Evolutionary conservation across 30 jellyfish, hydroid and myxozoan species (phyloP), one percentile per base, ranked within the genome.

Genomic region (Cassiopea andromeda): DNA sequence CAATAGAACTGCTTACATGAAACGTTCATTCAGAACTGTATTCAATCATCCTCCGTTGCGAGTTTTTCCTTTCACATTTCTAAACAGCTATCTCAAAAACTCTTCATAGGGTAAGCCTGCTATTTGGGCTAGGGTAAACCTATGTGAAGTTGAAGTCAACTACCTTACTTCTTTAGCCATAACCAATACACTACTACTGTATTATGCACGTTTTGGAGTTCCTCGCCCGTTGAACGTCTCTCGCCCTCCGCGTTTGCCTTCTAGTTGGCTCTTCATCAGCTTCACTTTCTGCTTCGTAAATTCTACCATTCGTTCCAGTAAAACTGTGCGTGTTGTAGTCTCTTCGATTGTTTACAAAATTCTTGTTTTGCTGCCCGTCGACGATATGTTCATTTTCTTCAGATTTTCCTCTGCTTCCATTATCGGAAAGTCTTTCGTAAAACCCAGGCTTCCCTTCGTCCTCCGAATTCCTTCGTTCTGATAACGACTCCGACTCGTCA

Each of bases 181-280:
- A 27, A 27, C 38, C 38, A 27, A 27, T 27, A 27, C 38, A 27
- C 38, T 27, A 27, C 38, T 57, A 80, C 69, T 80, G 89, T 27
- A 80, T 61, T 6, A 60, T 77, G 45, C 89, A 80, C 64, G 80
- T 80, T 64, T 18, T 80, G 5, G 89, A 80, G 54, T 61, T 80
- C 69, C 43, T 12, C 48, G 44, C 75, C 14, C 47, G 85, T 6
- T 54, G 19, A 12, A n/a, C 15, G 15, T 44, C 76, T 18, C 19
- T 58, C 77, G 43, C 16, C 76, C 19, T 78, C 54, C 10, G 13
- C 57, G 38, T 10, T 54, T 58, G 77, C 77, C 74, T 50, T n/a
- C 59, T 44, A 2, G 45, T 78, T 77, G 61, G 48, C 57, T 48
- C 60, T 10, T 50, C 61, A 5, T 18, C 79, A 18, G 12, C 27